Base-by-base conservation (phyloP, 2,888 invertebrate species). In the Taphrorychus bicolor region DNA sequence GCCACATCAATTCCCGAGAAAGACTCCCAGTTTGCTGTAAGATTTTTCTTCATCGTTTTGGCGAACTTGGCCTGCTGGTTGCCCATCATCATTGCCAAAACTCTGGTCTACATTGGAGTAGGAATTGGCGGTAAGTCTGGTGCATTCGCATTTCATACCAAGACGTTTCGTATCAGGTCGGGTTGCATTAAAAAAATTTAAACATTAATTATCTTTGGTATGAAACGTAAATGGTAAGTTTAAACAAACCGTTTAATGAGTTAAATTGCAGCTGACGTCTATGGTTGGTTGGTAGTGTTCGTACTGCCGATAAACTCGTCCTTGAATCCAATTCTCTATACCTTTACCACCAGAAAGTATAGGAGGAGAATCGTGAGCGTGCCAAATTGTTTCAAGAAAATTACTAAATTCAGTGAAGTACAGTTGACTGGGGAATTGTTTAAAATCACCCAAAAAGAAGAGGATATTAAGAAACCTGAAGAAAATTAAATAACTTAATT, bases 41-140 rank as follows among this genome's bases (percentile, higher is more conserved):
- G 88, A 70, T 90, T 91, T 78, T 89, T 90, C 76, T 85, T 90
- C 75, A 90, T 91, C 71, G 89, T 91, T 0, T 76, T 90, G 21
- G 89, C 90, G 0, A 88, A 91, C 76, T 86, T 86, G n/a, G 78
- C 87, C 59, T 91, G 91, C 76, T 91, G 91, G 91, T 85, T 87
- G 11, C 91, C 91, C 5, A 89, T 91, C 57, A 88, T 90, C 40
- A 76, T 84, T 21, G 82, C 89, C 64, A 91, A 91, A 79, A 83
- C 88, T 52, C 79, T 86, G 70, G 89, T 88, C 2, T 84, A 90
- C 71, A 78, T 82, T 40, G 82, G 84, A 51, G 81, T 85, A 58
- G 81, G 83, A 70, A 84, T 88, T 66, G 84, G 87, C 65, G 84
- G 88, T 88, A 78, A 81, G 80, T 75, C 2, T 58, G n/a, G n/a